Evolutionary conservation across 2,113 vertebrate genomes (phyloP).

Genomic region (Dendrocopos noguchii): DNA sequence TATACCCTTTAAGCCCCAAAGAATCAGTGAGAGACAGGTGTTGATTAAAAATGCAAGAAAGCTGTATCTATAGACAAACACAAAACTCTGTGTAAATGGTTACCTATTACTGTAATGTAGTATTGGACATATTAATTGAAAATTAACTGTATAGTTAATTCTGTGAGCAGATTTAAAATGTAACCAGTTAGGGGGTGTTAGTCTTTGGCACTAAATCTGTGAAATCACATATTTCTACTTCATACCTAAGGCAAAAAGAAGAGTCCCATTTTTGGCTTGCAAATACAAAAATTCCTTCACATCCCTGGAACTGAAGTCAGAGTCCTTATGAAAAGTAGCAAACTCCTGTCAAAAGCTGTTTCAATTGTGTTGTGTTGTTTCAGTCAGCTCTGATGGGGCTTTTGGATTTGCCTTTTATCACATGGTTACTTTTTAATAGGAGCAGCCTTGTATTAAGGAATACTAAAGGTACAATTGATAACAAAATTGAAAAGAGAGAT

Average conservation of each 20-base stretch:
- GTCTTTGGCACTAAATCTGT: neutral
- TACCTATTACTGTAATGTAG: neutral
- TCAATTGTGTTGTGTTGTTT: neutral
- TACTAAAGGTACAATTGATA: neutral
- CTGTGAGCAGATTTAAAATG: neutral
- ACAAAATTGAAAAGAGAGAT: conserved; percentile 1
- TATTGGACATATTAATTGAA: neutral
- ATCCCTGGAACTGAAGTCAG: neutral
- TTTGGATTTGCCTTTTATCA: conserved; percentile 25
- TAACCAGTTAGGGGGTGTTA: neutral
- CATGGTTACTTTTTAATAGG: neutral
- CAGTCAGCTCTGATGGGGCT: neutral
- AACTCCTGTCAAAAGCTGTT: conserved; percentile 18
- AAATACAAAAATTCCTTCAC: neutral
- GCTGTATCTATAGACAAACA: neutral
- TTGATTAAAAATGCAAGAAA: neutral
- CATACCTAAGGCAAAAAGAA: neutral
- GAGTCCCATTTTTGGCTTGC: neutral
- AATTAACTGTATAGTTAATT: neutral
- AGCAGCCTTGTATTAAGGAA: conserved; percentile 13
- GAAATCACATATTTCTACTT: neutral
- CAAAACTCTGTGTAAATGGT: neutral
- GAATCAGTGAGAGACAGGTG: neutral
- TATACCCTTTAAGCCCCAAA: neutral
- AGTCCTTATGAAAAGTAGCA: neutral